These are phyloP conservation scores for Salvelinus namaycush DNA, from an alignment of 2,113 vertebrate genomes.

Conservation along the genomic window DNA sequence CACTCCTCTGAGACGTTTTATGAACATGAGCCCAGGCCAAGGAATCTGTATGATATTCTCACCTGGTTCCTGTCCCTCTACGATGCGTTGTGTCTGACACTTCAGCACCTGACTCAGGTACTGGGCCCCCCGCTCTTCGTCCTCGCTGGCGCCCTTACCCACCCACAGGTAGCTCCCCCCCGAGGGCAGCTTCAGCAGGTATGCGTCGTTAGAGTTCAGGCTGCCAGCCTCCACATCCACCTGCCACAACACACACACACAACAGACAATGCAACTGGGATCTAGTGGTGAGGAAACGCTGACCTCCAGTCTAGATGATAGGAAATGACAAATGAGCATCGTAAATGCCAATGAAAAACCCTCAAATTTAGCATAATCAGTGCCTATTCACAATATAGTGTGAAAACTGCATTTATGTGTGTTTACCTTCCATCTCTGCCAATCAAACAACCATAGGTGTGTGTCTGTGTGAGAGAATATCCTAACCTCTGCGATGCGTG, in stretches of 20 bases:
- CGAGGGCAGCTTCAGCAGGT: slow-evolving; percentile 80
- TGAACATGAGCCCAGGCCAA: too few species aligned
- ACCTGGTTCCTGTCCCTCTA: slow-evolving; percentile 86
- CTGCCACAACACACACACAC: slow-evolving; percentile 58
- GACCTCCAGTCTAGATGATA: neutral
- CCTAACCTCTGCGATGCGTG: slow-evolving; percentile 86
- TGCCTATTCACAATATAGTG: too few species aligned
- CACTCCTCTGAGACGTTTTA: too few species aligned
- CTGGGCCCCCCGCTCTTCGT: slow-evolving; percentile 80
- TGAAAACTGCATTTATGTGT: neutral
- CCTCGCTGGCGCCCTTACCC: slow-evolving; percentile 83
- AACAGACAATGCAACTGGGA: neutral
- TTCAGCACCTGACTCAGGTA: slow-evolving; percentile 76
- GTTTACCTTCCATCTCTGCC: neutral
- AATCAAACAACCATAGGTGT: neutral
- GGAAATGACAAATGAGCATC: too few species aligned
- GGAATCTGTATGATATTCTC: slow-evolving; percentile 5
- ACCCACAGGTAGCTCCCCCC: slow-evolving; percentile 80
- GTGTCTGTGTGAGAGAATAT: neutral
- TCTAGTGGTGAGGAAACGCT: neutral
- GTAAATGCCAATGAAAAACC: too few species aligned
- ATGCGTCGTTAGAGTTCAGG: slow-evolving; percentile 89
- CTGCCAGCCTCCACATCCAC: slow-evolving; percentile 77
- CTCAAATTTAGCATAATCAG: too few species aligned
- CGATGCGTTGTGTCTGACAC: slow-evolving; percentile 68